A percentile compares a stretch with the other conserved stretches of the same genome.
phyloP scores from a whole-genome alignment of 2,113 vertebrate species.

The Sapayoa aenigma region DNA sequence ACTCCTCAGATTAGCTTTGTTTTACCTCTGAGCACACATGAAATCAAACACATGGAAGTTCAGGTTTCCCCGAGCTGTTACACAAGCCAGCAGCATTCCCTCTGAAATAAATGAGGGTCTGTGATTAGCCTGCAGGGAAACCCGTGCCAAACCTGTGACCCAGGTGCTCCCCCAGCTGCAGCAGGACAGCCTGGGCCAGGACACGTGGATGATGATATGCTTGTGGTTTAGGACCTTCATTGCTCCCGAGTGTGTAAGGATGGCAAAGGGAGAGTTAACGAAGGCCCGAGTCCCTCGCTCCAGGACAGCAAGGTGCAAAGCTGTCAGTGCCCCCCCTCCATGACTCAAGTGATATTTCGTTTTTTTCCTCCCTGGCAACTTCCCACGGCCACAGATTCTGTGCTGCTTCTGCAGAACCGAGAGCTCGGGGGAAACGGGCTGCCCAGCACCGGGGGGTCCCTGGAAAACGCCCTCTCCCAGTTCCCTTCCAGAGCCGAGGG shows the following conservation, averaged over 20 bases:
- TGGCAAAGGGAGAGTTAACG: not conserved
- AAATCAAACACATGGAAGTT: not conserved
- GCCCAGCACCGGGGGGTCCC: not conserved
- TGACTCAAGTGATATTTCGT: constrained; percentile 3
- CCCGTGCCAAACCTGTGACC: not conserved
- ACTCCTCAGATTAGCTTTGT: not conserved
- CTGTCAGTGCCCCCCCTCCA: not conserved
- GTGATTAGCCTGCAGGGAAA: not conserved
- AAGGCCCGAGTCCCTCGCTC: not conserved
- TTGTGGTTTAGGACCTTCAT: not conserved
- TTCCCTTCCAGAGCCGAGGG: not conserved
- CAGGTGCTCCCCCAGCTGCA: not conserved
- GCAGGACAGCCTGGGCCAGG: not conserved
- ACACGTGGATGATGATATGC: fast-evolving
- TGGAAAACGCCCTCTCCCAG: constrained; percentile 9
- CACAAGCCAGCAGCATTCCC: not conserved
- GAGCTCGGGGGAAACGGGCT: not conserved
- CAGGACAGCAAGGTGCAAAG: not conserved
- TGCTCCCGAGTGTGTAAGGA: not conserved
- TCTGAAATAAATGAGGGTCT: not conserved
- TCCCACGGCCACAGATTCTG: constrained; percentile 22
- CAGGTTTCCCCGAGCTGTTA: not conserved
- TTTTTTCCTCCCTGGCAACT: not conserved
- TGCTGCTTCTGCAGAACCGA: not conserved
- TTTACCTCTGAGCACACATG: not conserved